Evolutionary conservation across 2,888 invertebrate species (phyloP).

Genomic region (Boloria selene): DNA sequence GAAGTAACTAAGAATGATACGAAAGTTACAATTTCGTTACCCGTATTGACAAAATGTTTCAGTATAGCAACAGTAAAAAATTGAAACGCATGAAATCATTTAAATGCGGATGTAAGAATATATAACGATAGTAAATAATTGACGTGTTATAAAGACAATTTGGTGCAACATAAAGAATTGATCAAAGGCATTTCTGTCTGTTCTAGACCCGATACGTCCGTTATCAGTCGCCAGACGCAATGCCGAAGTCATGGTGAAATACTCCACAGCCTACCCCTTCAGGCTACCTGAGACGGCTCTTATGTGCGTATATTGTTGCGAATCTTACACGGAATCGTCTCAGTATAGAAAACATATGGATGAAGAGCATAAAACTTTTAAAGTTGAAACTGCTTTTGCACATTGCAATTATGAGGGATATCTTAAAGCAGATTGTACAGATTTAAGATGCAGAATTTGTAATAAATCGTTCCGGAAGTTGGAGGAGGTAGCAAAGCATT

Average conservation of each 20-base stretch:
- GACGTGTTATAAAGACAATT: constrained; percentile 21
- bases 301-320: constrained; percentile 56
- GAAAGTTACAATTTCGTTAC: too few species aligned
- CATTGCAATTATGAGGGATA: constrained; percentile 46
- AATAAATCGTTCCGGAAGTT: constrained; percentile 41
- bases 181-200: constrained; percentile 54
- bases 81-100: neutral
- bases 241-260: constrained; percentile 52
- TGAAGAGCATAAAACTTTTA: constrained; percentile 48
- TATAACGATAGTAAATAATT: neutral
- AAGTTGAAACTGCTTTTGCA: constrained; percentile 45
- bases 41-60: too few species aligned
- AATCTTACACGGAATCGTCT: constrained; percentile 48
- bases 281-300: constrained; percentile 52
- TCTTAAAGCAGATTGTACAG: constrained; percentile 53
- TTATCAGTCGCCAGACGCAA: constrained; percentile 51
- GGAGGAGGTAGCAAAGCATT: constrained; percentile 49
- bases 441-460: constrained; percentile 54
- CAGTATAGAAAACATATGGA: constrained; percentile 51
- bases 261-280: constrained; percentile 59
- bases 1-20: too few species aligned
- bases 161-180: constrained; percentile 37
- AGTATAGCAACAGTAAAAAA: too few species aligned
- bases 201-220: constrained; percentile 53
- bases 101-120: neutral